Conservation (phyloP, 2,888 invertebrate genomes). For the Papilio gigon region DNA sequence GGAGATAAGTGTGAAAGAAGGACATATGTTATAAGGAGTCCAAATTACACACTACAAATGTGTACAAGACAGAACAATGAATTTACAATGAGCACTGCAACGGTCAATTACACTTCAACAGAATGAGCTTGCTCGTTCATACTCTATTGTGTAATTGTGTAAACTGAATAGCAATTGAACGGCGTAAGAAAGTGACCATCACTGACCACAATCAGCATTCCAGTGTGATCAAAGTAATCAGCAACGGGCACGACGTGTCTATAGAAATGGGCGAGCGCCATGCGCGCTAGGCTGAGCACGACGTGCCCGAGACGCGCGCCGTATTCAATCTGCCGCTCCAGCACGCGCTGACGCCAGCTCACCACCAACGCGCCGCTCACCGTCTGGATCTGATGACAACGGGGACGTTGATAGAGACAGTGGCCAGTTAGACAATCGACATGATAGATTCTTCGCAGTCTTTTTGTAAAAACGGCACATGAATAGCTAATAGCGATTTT, state of each 20-base stretch:
- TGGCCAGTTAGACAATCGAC: background rate
- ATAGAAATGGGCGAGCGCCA: conserved; percentile 95
- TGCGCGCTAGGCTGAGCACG: conserved; percentile 89
- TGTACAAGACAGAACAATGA: too few relatives aligned
- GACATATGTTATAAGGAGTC: too few relatives aligned
- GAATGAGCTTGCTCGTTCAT: too few relatives aligned
- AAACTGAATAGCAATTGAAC: too few relatives aligned
- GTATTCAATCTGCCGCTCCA: conserved; percentile 94
- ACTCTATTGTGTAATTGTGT: too few relatives aligned
- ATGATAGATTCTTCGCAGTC: too few relatives aligned
- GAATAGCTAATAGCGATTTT: too few relatives aligned
- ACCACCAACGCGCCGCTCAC: conserved; percentile 93
- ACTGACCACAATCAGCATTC: conserved; percentile 83
- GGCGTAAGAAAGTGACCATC: background rate
- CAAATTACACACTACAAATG: too few relatives aligned
- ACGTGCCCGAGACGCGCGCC: conserved; percentile 94
- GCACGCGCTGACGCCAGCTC: conserved; percentile 92
- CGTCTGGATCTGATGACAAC: conserved; percentile 87
- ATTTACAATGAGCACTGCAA: too few relatives aligned
- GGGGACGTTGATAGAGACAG: background rate
- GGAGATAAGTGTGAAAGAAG: too few relatives aligned
- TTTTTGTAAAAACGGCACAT: too few relatives aligned
- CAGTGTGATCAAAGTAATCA: conserved; percentile 94
- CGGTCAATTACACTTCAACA: too few relatives aligned
- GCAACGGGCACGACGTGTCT: conserved; percentile 94